These are phyloP conservation scores for Ridgeia piscesae DNA, from an alignment of 1,140 invertebrate genomes.

Conservation along the genomic window DNA sequence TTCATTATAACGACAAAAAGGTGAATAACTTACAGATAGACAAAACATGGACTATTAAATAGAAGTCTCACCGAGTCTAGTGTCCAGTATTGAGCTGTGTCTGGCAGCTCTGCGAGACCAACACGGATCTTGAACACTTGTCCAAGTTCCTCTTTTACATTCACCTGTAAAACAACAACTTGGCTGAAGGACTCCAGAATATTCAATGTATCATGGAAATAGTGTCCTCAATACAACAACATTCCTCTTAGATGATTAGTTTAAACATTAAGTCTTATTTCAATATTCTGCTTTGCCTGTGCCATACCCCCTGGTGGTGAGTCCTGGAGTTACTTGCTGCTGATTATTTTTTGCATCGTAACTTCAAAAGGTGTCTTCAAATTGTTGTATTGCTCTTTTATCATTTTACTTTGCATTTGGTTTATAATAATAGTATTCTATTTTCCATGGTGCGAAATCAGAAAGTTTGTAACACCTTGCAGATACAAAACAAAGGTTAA, in stretches of 20 bases:
- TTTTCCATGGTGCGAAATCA: no score
- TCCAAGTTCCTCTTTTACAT: neutral
- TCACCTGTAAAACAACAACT: slow-evolving; percentile 11
- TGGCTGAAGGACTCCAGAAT: neutral
- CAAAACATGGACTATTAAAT: neutral
- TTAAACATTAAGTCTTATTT: neutral
- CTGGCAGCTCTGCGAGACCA: neutral
- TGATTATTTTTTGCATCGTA: neutral
- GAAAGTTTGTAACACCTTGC: no score
- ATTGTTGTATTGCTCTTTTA: neutral
- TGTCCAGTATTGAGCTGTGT: neutral
- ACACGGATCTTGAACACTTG: slow-evolving; percentile 18
- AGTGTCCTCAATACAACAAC: no score
- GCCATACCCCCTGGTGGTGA: neutral
- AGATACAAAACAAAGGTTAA: no score
- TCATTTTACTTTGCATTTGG: no score
- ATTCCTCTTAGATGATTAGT: neutral
- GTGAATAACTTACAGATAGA: no score
- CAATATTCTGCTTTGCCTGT: neutral
- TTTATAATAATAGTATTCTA: no score
- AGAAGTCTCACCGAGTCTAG: slow-evolving; percentile 5
- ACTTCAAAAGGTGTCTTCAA: neutral
- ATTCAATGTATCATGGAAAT: neutral
- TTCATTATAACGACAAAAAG: neutral
- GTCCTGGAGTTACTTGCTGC: neutral